Evolutionary conservation across 2,888 invertebrate genomes (phyloP), one percentile per base, ranked within the genome.

Genomic region (Eristalis tenax): DNA sequence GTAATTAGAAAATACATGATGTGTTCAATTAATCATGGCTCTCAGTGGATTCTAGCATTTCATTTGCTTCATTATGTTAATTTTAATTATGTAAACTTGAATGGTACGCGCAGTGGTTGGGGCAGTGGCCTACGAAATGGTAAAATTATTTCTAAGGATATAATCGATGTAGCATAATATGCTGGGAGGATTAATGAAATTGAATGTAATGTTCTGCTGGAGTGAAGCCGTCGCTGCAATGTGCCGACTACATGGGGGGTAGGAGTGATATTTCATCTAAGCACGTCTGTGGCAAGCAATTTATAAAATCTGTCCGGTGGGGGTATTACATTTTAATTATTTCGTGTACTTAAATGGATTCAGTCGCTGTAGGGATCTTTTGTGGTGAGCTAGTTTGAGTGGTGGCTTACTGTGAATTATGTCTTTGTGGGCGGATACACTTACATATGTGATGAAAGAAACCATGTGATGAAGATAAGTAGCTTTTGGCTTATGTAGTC

Each of bases 1-100:
- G 76, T 83, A 83, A 83, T 87, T 87, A 87, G 87, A 83, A 87
- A 83, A 83, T 83, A 87, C 87, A 79, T 68, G 68, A 83, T 83
- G 71, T 57, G 75, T 64, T 83, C 74, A 83, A 87, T 87, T 79
- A 79, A 87, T 87, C 79, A 83, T 73, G 38, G 18, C 23, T 18
- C 43, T 43, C 56, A 61, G 69, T 65, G 35, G 64, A 38, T 78
- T 78, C 57, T 78, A 65, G 71, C 79, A 87, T 79, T 87, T 83
- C 79, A 79, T 66, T 83, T 75, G 83, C 87, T 83, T 87, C 87
- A 83, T 87, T 87, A 75, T 61, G 78, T 79, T 83, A 82, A 78
- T 87, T 87, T 87, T 83, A 87, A 87, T 87, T 87, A 79, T 87
- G 71, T 73, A 79, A 87, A 79, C 75, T 83, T 68, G 75, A 79